Percentiles rank a stretch among this genome's conserved stretches.
phyloP scores from a whole-genome alignment of 1,140 invertebrate species.

The Ooceraea biroi region DNA sequence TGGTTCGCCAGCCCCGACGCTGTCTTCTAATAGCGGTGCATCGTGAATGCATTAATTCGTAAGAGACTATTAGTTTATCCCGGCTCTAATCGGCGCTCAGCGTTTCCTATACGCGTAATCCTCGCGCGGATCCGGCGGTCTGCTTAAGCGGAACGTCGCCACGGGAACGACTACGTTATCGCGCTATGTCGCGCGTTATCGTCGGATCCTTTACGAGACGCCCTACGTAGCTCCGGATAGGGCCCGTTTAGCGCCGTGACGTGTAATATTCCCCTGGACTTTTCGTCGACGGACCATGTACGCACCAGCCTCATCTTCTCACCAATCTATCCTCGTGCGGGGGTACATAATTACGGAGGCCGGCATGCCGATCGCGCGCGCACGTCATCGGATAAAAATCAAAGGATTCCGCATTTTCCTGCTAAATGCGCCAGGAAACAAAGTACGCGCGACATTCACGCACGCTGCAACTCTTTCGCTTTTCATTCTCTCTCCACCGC shows the following conservation, averaged over 20 bases:
- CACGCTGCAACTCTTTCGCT: neutral
- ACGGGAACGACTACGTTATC: conserved; percentile 30
- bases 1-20: conserved; percentile 14
- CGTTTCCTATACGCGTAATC: conserved; percentile 21
- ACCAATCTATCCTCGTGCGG: neutral
- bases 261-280: conserved; percentile 7
- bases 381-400: conserved; percentile 17
- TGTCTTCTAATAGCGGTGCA: conserved; percentile 47
- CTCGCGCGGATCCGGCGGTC: conserved; percentile 9
- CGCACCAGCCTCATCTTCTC: neutral
- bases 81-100: conserved; percentile 39
- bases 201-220: neutral
- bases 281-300: neutral
- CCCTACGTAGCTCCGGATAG: conserved; percentile 2
- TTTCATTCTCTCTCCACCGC: conserved; percentile 11
- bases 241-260: conserved; percentile 6
- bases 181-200: neutral
- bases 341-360: conserved; percentile 13
- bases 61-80: conserved; percentile 58
- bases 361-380: neutral
- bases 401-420: conserved; percentile 34
- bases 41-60: conserved; percentile 65
- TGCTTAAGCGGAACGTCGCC: conserved; percentile 41
- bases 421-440: conserved; percentile 49
- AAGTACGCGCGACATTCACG: conserved; percentile 22